Base-by-base conservation (phyloP, 2,797 vertebrate species). In the Antennarius maculatus region DNA sequence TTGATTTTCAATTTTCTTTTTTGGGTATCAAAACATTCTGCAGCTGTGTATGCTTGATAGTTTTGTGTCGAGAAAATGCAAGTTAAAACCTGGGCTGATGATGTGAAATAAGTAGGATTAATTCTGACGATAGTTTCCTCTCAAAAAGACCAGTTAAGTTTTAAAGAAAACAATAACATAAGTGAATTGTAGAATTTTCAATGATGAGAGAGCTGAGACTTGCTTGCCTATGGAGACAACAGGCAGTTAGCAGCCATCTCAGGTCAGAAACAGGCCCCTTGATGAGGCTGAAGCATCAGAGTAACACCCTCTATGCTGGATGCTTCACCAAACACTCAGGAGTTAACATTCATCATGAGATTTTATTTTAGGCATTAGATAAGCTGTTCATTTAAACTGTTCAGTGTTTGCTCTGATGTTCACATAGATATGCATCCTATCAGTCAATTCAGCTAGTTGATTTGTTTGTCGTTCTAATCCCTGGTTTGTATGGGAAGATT, bases 111-210 rank as follows among this genome's bases (percentile, higher is more conserved):
- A 61, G 28, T 11, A 2, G 60, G 52, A 82, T 73, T 86, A 66
- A 77, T 79, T 65, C 57, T 27, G 52, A 53, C 13, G 65, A 61
- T 52, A 48, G 72, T 49, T 50, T 31, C 42, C 31, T 34, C 31
- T 34, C 5, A 8, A 34, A 34, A 34, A 61, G 63, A 61, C 76
- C 34, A 34, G 49, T 61, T 16, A 56, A 52, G 54, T 71, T 77
- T 75, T 74, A 53, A 53, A 69, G 79, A 51, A 79, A 61, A 69
- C 67, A 75, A 69, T 77, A 82, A 84, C 55, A 61, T 45, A 43
- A 0, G 10, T 84, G 82, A 88, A 77, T 79, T 84, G 84, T 77
- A 55, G 82, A 76, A 71, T 81, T 80, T 79, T 56, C 76, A 74
- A 60, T 76, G 83, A 80, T 37, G 16, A 71, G 74, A 71, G 63